phyloP scores from a whole-genome alignment of 92 coral and sea anemone species.

The Desmophyllum pertusum region DNA sequence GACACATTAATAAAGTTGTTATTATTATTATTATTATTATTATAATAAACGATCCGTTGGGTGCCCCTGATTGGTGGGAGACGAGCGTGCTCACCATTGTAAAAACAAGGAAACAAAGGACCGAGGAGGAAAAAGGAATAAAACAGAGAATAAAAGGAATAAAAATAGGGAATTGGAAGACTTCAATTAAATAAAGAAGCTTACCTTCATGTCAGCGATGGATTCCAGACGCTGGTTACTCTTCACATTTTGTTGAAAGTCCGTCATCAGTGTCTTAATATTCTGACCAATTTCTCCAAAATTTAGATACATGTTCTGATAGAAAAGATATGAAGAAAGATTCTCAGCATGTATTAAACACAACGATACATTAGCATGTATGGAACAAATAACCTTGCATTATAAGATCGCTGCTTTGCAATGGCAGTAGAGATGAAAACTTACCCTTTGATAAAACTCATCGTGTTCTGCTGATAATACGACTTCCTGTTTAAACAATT shows the following conservation, averaged over 20 bases:
- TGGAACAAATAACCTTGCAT: background rate
- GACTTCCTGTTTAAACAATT: constrained; percentile 75
- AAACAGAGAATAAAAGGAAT: no score
- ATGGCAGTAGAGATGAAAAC: background rate
- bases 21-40: no score
- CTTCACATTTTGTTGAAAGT: constrained; percentile 91
- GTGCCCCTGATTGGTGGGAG: no score
- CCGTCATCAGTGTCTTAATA: constrained; percentile 93
- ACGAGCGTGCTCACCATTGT: no score
- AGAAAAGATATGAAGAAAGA: background rate
- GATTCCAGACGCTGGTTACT: constrained; percentile 95
- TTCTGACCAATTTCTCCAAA: constrained; percentile 99
- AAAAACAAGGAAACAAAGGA: no score
- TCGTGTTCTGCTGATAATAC: constrained; percentile 98
- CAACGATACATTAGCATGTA: background rate
- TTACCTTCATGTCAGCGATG: constrained; percentile 98
- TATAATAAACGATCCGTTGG: no score
- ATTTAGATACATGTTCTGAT: constrained; percentile 90
- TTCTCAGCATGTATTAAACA: background rate
- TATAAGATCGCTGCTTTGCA: background rate
- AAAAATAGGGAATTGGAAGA: no score
- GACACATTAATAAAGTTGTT: no score
- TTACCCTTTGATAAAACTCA: constrained; percentile 97
- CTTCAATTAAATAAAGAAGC: no score
- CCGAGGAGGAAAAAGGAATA: no score